Base-by-base conservation (phyloP, 37 sponge, comb jelly and placozoan species). In the Haliclona indistincta region DNA sequence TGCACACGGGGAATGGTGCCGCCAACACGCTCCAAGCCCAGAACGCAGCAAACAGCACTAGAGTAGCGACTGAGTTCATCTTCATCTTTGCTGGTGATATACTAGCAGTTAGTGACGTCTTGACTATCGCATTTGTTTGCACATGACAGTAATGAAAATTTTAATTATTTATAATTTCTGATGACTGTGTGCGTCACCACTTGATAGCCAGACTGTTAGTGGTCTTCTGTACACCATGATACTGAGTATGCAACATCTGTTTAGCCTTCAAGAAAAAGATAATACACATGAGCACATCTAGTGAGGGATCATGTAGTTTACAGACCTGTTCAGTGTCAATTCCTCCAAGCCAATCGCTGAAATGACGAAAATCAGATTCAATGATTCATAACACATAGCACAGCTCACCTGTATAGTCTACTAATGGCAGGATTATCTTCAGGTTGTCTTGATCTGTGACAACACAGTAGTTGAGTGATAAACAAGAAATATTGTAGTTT, bases 151-250 rank as follows among this genome's bases (percentile, higher is more conserved):
- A n/a, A n/a, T n/a, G n/a, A n/a, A n/a, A n/a, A n/a, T n/a, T n/a
- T n/a, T n/a, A n/a, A n/a, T n/a, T n/a, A n/a, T n/a, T n/a, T 51
- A 19, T 51, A n/a, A n/a, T n/a, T n/a, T n/a, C n/a, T n/a, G n/a
- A n/a, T n/a, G n/a, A n/a, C n/a, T n/a, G n/a, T n/a, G n/a, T n/a
- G n/a, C n/a, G 42, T 32, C 76, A 95, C 95, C 95, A 95, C 53
- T 95, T 95, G 29, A 95, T 90, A 52, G 52, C 87, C 38, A 95
- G 64, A 62, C 86, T 86, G 39, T 79, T 81, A 29, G 68, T 38
- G 60, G 68, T 71, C 37, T 88, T 95, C 63, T 91, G 82, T 23
- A 95, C 52, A 43, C 73, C 82, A 79, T 95, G 91, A 36, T 91
- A 95, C 11, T 81, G 73, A 22, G 95, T 95, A 66, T 88, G 91